Conservation (phyloP, 2,113 vertebrate genomes). For the Sus scrofa region DNA sequence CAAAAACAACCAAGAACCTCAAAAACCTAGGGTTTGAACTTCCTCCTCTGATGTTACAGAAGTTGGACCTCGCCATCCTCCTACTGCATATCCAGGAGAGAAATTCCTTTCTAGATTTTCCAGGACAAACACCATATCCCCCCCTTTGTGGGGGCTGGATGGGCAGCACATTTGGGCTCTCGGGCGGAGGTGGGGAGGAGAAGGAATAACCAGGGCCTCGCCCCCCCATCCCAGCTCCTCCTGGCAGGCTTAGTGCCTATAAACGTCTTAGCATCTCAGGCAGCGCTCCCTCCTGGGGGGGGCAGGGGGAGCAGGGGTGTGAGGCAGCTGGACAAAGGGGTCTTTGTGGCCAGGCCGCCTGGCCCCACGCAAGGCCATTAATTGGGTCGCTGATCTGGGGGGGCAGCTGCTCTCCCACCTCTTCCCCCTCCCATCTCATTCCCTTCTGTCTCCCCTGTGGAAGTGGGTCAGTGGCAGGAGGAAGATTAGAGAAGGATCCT, state of each 20-base stretch:
- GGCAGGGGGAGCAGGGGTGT: slow-evolving; percentile 14
- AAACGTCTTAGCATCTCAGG: slow-evolving; percentile 72
- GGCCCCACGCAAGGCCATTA: slow-evolving; percentile 71
- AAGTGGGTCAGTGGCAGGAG: slow-evolving; percentile 80
- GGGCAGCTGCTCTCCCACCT: slow-evolving; percentile 51
- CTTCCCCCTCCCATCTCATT: slow-evolving; percentile 54
- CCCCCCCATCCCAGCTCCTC: not conserved
- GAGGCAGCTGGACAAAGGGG: slow-evolving; percentile 75
- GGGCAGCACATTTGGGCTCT: not conserved
- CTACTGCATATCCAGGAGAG: not conserved
- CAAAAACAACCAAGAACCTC: not conserved
- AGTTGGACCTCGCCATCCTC: not conserved
- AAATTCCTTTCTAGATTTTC: slow-evolving; percentile 42
- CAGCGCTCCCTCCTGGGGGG: slow-evolving; percentile 59
- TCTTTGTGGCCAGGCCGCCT: slow-evolving; percentile 78
- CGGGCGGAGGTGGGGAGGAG: not conserved
- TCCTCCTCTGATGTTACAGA: slow-evolving; percentile 45
- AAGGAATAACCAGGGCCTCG: not conserved
- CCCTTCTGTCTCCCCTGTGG: slow-evolving; percentile 70
- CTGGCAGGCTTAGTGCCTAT: slow-evolving; percentile 71
- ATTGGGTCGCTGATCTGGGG: slow-evolving; percentile 76
- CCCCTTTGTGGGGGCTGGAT: not conserved
- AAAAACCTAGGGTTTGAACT: not conserved
- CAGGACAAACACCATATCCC: not conserved
- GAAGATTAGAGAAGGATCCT: slow-evolving; percentile 63